Evolutionary conservation across 2,888 invertebrate species (phyloP), one percentile per base, ranked within the genome.

Genomic region (Labia minor): DNA sequence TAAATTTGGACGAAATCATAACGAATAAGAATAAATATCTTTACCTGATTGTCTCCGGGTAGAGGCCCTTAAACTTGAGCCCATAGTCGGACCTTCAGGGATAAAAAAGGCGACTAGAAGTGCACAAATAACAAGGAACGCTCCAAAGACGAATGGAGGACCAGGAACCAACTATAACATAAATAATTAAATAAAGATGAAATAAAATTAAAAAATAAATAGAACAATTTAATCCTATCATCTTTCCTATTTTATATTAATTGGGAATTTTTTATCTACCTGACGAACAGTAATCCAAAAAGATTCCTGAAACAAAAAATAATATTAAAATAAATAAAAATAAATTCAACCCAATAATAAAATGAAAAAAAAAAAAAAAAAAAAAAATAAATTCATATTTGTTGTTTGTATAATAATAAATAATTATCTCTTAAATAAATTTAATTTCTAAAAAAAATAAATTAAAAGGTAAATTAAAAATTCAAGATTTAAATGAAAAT

Each of bases 121-220:
- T 69, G 98, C 98, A 78, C 95, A 89, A 74, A 98, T 89, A 72
- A 98, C 98, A 79, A 99, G 85, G 76, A 98, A 83, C 66, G 98
- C 95, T 69, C 99, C 99, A 79, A 98, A 91, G 70, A 98, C 93
- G 79, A 99, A 99, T 14, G 99, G 98, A 68, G 99, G 99, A 1
- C 99, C 99, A 37, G 97, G 97, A 75, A 97, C 87, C 76, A 94
- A 80, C 81, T 91, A 81, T 70, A 77, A 72, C 71, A 70, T 37
- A 68, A 67, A 68, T 37, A 21, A 26, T 21, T 2, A 18, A 21
- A 21, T 3, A 1, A 18, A 64, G 21, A 20, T 66, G 63, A 4
- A 64, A 2, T 62, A 3, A 19, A 37, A 18, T 16, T 20, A 61
- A 65, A 18, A 49, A 18, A 33, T n/a, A 16, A 33, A 19, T 19